phyloP scores from a whole-genome alignment of 2,113 vertebrate species.

The Cnemophilus loriae region DNA sequence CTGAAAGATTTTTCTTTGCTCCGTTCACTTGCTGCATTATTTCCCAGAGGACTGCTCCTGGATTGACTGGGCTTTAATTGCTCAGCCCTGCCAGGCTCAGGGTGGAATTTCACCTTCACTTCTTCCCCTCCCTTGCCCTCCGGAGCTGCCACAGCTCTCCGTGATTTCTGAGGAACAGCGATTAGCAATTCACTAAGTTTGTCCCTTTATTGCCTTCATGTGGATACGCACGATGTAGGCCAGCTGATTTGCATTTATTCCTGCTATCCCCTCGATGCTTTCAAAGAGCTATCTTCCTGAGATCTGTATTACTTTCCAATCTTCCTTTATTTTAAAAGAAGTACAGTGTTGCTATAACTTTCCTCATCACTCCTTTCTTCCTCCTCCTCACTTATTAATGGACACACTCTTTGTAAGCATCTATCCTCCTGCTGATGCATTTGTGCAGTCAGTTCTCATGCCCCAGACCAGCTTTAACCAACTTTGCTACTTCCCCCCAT shows the following conservation, averaged over 20 bases:
- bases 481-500: not conserved
- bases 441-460: not conserved
- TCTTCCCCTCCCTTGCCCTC: not conserved
- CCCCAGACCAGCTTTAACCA: not conserved
- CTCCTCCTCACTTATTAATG: not conserved
- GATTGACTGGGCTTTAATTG: conserved; percentile 60
- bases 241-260: not conserved
- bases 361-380: not conserved
- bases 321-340: not conserved
- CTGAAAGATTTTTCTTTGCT: conserved; percentile 30
- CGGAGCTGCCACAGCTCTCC: not conserved
- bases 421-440: not conserved
- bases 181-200: not conserved
- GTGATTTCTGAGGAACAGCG: not conserved
- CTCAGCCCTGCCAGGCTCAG: not conserved
- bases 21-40: not conserved
- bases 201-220: not conserved
- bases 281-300: not conserved
- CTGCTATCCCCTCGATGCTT: not conserved
- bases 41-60: conserved; percentile 35
- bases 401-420: rapidly evolving
- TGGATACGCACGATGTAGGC: not conserved
- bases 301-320: not conserved
- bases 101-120: conserved; percentile 22
- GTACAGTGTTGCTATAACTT: not conserved